These are phyloP conservation scores for Cheilinus undulatus DNA, from an alignment of 2,113 vertebrate species.

Conservation along the genomic window DNA sequence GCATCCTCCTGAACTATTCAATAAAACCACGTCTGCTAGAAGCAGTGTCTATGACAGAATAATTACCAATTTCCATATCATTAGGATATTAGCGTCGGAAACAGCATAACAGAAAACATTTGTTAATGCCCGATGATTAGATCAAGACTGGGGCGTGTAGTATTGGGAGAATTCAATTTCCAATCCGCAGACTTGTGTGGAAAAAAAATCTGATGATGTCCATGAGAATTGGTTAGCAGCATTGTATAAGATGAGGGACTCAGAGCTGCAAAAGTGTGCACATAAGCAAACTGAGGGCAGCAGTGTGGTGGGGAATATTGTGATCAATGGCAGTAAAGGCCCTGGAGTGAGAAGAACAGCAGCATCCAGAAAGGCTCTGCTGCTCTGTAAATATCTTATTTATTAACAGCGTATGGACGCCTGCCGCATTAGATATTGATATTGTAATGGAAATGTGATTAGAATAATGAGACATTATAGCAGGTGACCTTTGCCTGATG, in stretches of 20 bases:
- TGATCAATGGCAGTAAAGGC: conserved; percentile 42
- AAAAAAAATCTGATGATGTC: conserved; percentile 74
- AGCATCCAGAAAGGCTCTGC: conserved; percentile 35
- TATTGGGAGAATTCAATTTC: conserved; percentile 71
- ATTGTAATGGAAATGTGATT: conserved; percentile 48
- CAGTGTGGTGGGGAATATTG: conserved; percentile 24
- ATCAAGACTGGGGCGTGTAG: conserved; percentile 58
- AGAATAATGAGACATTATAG: conserved; percentile 42
- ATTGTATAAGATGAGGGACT: conserved; percentile 57
- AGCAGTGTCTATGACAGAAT: conserved; percentile 73
- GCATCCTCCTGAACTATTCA: conserved; percentile 69
- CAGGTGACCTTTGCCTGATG: conserved; percentile 54
- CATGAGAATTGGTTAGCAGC: conserved; percentile 56
- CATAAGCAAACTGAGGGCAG: conserved; percentile 51
- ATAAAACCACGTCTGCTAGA: conserved; percentile 73
- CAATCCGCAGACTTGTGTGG: conserved; percentile 62
- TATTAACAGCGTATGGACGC: conserved; percentile 49
- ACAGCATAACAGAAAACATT: conserved; percentile 77
- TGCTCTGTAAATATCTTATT: conserved; percentile 57
- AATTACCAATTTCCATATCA: conserved; percentile 85
- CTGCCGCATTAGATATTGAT: conserved; percentile 45
- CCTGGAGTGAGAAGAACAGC: conserved; percentile 58
- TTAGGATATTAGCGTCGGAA: conserved; percentile 75
- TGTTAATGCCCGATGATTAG: conserved; percentile 73
- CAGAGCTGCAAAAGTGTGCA: conserved; percentile 31